phyloP scores from a whole-genome alignment of 2,113 vertebrate species.

The Embiotoca jacksoni region DNA sequence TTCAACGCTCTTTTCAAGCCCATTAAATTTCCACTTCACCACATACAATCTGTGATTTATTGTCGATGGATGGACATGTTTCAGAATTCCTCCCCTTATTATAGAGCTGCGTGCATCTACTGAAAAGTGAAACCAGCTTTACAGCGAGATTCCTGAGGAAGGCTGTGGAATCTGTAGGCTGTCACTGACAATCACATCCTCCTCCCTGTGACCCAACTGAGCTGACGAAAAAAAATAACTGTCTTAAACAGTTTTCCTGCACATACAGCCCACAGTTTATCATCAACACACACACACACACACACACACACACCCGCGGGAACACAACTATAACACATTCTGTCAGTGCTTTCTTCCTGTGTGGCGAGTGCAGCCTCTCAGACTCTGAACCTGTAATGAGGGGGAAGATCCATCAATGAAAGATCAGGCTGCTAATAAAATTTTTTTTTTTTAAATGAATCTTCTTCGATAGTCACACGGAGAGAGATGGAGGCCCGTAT shows the following conservation, averaged over 20 bases:
- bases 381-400: not conserved
- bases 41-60: not conserved
- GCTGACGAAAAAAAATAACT: not conserved
- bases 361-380: not conserved
- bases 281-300: not conserved
- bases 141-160: conserved; percentile 25
- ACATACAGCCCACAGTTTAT: not conserved
- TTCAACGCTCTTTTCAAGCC: not conserved
- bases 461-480: conserved; percentile 15
- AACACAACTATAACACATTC: not conserved
- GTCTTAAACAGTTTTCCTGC: conserved; percentile 1
- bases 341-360: conserved; percentile 9
- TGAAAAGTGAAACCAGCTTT: conserved; percentile 2
- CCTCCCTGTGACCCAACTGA: not conserved
- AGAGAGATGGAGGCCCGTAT: conserved; percentile 16
- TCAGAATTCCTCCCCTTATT: not conserved
- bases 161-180: not conserved
- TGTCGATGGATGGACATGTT: not conserved
- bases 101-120: not conserved
- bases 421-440: conserved; percentile 22
- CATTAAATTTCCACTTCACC: not conserved
- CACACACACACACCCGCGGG: conserved; percentile 1
- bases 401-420: conserved; percentile 14
- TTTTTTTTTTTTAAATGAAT: conserved; percentile 3
- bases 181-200: conserved; percentile 21